Evolutionary conservation across 2,888 invertebrate genomes (phyloP).

Genomic region (Anoplius nigerrimus): DNA sequence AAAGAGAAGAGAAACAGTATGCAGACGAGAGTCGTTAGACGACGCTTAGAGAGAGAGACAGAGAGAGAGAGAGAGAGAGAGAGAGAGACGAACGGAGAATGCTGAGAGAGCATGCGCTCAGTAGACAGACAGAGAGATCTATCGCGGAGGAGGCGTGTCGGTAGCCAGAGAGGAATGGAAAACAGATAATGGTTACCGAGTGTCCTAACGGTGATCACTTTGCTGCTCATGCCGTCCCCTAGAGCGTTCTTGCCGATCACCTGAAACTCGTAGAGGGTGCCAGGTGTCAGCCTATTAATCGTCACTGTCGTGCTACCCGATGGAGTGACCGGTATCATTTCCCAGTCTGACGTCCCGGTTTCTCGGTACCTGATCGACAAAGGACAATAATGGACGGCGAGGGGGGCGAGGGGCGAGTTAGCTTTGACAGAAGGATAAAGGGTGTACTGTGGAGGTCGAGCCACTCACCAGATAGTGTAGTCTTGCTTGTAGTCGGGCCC

Average conservation of each 20-base stretch:
- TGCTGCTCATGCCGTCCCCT: slow-evolving; percentile 97
- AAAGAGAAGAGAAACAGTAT: slow-evolving; percentile 26
- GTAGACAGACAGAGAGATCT: no score
- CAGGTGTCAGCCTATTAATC: slow-evolving; percentile 92
- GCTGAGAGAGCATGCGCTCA: no score
- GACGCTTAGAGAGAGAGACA: slow-evolving; percentile 8
- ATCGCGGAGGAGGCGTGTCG: background rate
- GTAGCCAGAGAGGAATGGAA: background rate
- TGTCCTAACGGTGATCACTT: slow-evolving; percentile 91
- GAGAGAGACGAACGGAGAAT: background rate
- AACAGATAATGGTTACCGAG: slow-evolving; percentile 79
- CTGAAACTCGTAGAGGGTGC: slow-evolving; percentile 96
- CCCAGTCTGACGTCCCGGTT: slow-evolving; percentile 92
- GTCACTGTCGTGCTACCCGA: slow-evolving; percentile 90
- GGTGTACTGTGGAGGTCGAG: background rate
- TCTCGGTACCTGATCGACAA: slow-evolving; percentile 84
- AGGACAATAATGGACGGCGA: no score
- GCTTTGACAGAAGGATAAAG: background rate
- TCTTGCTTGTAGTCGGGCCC: slow-evolving; percentile 96
- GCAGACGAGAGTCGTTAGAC: background rate
- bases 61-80: background rate
- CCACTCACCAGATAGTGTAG: slow-evolving; percentile 89
- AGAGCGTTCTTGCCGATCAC: slow-evolving; percentile 95
- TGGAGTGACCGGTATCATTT: slow-evolving; percentile 94
- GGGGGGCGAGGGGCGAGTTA: no score